These are phyloP conservation scores for Tamandua tetradactyla DNA, from an alignment of 2,797 vertebrate species.

Conservation along the genomic window DNA sequence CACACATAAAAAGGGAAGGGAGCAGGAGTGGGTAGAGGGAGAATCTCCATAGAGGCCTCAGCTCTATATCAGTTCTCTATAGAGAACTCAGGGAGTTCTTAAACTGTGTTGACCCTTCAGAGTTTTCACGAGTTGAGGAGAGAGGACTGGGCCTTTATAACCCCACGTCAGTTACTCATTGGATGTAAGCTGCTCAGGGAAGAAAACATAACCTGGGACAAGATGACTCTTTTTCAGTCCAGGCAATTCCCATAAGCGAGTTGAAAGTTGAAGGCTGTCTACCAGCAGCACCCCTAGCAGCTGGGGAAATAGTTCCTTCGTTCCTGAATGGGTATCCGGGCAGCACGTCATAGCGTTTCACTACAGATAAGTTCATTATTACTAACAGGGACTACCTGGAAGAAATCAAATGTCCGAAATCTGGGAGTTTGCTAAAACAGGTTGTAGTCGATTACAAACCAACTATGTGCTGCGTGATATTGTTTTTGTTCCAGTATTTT, in stretches of 20 bases:
- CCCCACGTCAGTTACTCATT: not conserved
- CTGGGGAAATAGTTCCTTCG: not conserved
- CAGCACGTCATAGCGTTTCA: not conserved
- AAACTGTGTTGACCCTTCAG: not conserved
- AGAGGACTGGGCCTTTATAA: not conserved
- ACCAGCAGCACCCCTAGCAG: not conserved
- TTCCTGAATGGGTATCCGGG: not conserved
- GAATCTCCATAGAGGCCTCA: not conserved
- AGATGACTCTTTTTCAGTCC: not conserved
- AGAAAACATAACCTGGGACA: not conserved
- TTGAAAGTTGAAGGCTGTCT: not conserved
- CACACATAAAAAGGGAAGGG: not conserved
- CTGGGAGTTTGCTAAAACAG: not conserved
- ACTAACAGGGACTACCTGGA: not conserved
- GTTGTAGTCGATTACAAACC: not conserved
- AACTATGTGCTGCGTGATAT: not conserved
- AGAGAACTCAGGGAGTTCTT: not conserved
- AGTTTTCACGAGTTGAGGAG: not conserved
- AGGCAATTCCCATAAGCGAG: not conserved
- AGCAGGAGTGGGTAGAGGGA: not conserved
- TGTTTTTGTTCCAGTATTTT: not conserved
- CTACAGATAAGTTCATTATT: not conserved
- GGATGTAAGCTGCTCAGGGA: not conserved
- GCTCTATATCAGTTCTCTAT: too few species aligned
- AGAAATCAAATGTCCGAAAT: conserved; percentile 9